Base-by-base conservation (phyloP, 2,113 vertebrate species). In the Laticauda laticaudata region DNA sequence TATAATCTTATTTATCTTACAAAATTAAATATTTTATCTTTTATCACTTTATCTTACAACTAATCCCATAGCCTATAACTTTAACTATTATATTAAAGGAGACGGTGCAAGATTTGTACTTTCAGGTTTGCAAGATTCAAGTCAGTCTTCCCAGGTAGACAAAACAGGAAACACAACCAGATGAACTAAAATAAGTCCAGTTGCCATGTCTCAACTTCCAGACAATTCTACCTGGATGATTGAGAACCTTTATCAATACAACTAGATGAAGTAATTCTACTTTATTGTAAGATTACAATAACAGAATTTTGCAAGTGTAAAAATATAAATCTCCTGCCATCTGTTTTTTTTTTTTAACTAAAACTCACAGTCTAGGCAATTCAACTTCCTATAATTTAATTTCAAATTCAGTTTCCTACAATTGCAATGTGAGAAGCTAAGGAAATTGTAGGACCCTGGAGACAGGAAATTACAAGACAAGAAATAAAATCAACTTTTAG, bases 1-100 rank as follows among this genome's bases (percentile, higher is more conserved):
- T 92, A 45, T 92, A 55, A 90, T 45, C 94, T 95, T 91, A 15
- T 69, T 69, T 69, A 69, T n/a, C 29, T n/a, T 15, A n/a, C 29
- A 69, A n/a, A 12, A 0, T 64, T 64, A 64, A n/a, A 69, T n/a
- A 69, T 69, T n/a, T 15, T n/a, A 64, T n/a, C 26, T 64, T 64
- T 64, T 5, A 64, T 29, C 26, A 5, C 11, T 64, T 64, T n/a
- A n/a, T 14, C 61, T 64, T 5, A 29, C 61, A 64, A 64, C 26
- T 64, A n/a, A 64, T 26, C 29, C 26, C n/a, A 64, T 59, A 59
- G 23, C 21, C 56, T 23, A 59, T 23, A 24, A 24, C 56, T 2
- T 59, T 57, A 21, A 57, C 20, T 57, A 57, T 57, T 59, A 24
- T 59, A 11, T 64, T n/a, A n/a, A 64, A 64, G 26, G 26, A 64